Evolutionary conservation across 2,797 vertebrate genomes (phyloP), one percentile per base, ranked within the genome.

Genomic region (Echeneis naucrates): DNA sequence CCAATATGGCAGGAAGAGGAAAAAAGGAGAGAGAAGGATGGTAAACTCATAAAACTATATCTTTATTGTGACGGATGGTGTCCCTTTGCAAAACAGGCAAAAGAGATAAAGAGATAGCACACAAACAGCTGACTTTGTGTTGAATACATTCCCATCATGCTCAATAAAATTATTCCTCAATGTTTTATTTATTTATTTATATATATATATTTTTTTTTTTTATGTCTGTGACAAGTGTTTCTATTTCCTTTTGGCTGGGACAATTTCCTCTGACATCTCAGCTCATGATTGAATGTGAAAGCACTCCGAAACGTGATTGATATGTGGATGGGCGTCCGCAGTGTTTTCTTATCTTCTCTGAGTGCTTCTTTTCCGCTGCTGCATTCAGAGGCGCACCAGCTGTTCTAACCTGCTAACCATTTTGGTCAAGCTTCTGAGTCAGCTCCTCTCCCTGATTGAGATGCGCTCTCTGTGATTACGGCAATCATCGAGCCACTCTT

Each of bases 21-120:
- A 85, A 87, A 78, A 69, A 62, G 21, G 27, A 69, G 67, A 72
- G 75, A 77, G 77, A 83, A 66, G 51, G 48, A 80, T 42, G n/a
- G 81, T 80, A 82, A 88, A 89, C 84, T 90, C 79, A 66, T 87
- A 84, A 84, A 84, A 69, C 84, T 81, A 75, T 85, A 69, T 86
- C 82, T 91, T 83, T 78, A 77, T 87, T 83, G 57, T 83, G 91
- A 92, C 66, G 75, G 78, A 92, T 89, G 76, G 59, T 33, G 62
- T 68, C 72, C 60, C 50, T 80, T 82, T 40, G 57, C 75, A 71
- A 77, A 83, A 77, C n/a, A 52, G 53, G 50, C 55, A 63, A 65
- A 64, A 71, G 26, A 75, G 75, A 86, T 65, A 59, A 55, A 68
- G 30, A 73, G 78, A 87, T 65, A 75, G 81, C 53, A 61, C 23